phyloP scores from a whole-genome alignment of 2,797 vertebrate genomes.

The Poecilia picta region DNA sequence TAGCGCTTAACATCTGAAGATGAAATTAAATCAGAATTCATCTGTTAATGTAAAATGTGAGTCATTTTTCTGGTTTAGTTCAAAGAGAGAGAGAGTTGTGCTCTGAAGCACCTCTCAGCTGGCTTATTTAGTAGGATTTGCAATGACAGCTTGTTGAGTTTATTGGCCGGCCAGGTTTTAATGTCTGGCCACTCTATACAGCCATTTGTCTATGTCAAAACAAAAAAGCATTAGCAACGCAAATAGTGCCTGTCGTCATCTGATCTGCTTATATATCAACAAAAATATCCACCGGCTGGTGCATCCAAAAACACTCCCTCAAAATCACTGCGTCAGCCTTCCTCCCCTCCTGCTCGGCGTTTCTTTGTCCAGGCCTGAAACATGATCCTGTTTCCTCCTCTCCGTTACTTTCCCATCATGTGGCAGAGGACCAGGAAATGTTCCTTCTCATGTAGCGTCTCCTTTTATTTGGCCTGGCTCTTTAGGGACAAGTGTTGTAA shows the following conservation, averaged over 20 bases:
- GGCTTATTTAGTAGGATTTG: conserved; percentile 42
- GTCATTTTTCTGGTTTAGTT: neutral
- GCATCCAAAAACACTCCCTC: conserved; percentile 3
- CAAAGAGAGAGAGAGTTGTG: conserved; percentile 2
- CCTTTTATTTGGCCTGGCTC: conserved; percentile 16
- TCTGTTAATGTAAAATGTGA: conserved; percentile 21
- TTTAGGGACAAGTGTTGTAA: conserved; percentile 35
- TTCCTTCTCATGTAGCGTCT: conserved; percentile 27
- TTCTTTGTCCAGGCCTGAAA: conserved; percentile 62
- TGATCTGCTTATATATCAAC: conserved; percentile 30
- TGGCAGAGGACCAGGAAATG: conserved; percentile 49
- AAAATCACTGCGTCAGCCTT: conserved; percentile 55
- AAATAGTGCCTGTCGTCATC: conserved; percentile 32
- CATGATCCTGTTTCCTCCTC: conserved; percentile 53
- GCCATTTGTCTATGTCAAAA: conserved; percentile 48
- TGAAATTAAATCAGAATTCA: conserved; percentile 20
- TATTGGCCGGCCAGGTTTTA: conserved; percentile 23
- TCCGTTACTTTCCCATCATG: conserved; percentile 36
- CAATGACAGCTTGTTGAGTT: conserved; percentile 22
- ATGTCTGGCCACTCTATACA: conserved; percentile 26
- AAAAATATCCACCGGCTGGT: conserved; percentile 9
- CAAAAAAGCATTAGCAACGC: conserved; percentile 16
- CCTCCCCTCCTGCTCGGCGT: neutral
- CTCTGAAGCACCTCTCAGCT: neutral
- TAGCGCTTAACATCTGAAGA: conserved; percentile 11